Evolutionary conservation across 2,113 vertebrate species (phyloP).

Genomic region (Etheostoma spectabile): DNA sequence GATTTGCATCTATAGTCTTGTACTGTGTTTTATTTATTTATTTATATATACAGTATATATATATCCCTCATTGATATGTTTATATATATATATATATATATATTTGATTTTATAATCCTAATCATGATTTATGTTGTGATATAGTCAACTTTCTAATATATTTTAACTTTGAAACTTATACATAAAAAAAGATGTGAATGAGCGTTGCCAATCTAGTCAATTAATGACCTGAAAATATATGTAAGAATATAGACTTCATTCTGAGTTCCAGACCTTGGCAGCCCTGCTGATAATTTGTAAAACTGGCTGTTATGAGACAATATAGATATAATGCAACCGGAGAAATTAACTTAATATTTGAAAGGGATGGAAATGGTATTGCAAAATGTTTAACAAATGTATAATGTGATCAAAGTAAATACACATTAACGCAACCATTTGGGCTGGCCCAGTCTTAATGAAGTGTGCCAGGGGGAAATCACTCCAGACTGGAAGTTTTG

Average conservation of each 20-base stretch:
- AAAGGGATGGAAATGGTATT: not conserved
- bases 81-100: not conserved
- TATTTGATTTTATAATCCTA: not conserved
- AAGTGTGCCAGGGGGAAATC: not conserved
- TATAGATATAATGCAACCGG: not conserved
- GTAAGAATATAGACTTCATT: not conserved
- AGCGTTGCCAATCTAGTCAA: not conserved
- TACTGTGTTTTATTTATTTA: no score
- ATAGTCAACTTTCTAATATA: no score
- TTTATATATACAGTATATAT: no score
- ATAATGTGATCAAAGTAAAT: not conserved
- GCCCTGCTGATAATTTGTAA: not conserved
- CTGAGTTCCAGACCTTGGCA: not conserved
- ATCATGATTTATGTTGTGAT: not conserved
- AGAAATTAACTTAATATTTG: not conserved
- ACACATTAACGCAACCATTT: not conserved
- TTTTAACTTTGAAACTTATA: not conserved
- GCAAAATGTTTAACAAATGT: not conserved
- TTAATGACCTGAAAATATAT: not conserved
- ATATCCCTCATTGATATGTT: no score
- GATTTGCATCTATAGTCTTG: no score
- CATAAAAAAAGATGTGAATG: not conserved
- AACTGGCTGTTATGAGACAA: not conserved
- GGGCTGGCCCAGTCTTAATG: not conserved
- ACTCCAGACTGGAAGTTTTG: constrained; percentile 28